Conservation (phyloP, 1,140 invertebrate genomes). For the Mercenaria mercenaria region DNA sequence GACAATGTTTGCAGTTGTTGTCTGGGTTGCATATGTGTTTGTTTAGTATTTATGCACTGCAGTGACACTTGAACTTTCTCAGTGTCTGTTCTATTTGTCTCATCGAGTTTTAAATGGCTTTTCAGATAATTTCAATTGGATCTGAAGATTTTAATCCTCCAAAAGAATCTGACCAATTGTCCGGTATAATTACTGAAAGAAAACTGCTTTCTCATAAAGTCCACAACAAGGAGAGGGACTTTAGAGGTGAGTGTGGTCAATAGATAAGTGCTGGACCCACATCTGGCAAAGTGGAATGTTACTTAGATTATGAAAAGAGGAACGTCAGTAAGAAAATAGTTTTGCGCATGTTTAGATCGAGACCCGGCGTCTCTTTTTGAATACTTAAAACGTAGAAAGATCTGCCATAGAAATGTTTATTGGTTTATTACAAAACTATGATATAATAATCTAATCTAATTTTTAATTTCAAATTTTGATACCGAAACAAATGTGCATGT, state of each 20-base stretch:
- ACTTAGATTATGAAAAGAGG: too few species aligned
- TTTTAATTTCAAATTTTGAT: too few species aligned
- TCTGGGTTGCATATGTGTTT: conserved; percentile 12
- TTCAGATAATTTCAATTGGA: not conserved
- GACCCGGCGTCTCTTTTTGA: too few species aligned
- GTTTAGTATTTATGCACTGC: not conserved
- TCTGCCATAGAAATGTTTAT: too few species aligned
- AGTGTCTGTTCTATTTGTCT: conserved; percentile 5
- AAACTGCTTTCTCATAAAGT: conserved; percentile 42
- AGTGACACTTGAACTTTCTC: conserved; percentile 23
- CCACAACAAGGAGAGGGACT: not conserved
- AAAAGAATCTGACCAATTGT: conserved; percentile 28
- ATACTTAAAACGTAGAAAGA: too few species aligned
- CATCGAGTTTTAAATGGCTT: not conserved
- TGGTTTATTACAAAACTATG: too few species aligned
- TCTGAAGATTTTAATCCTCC: not conserved
- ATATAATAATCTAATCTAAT: too few species aligned
- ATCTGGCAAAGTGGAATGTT: not conserved
- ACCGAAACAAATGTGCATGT: too few species aligned
- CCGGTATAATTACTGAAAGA: conserved; percentile 38
- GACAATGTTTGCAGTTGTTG: not conserved
- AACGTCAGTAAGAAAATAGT: too few species aligned
- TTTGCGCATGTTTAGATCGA: too few species aligned
- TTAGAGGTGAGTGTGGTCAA: not conserved
- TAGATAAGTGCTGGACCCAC: not conserved